These are phyloP conservation scores for Scaptomyza reducta DNA, from an alignment of 2,888 invertebrate genomes.

Conservation along the genomic window DNA sequence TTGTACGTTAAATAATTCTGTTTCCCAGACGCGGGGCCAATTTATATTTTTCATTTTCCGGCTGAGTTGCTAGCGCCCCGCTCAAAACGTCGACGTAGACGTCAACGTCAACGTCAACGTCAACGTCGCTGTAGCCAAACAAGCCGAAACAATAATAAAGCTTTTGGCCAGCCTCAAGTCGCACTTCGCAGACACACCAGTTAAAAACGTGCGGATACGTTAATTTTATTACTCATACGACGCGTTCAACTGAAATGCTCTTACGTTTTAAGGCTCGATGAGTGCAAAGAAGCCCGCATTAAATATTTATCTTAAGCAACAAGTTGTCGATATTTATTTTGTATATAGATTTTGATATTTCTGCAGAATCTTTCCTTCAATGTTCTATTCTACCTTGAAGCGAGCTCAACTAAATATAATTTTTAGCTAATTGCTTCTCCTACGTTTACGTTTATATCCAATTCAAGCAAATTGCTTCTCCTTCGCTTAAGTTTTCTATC, in stretches of 20 bases:
- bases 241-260: constrained; percentile 29
- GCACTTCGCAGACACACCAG: constrained; percentile 54
- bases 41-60: constrained; percentile 83
- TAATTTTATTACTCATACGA: constrained; percentile 75
- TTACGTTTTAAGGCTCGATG: constrained; percentile 34
- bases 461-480: background rate
- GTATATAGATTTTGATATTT: background rate
- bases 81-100: constrained; percentile 49
- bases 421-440: background rate
- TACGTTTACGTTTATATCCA: background rate
- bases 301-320: background rate
- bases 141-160: constrained; percentile 68
- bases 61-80: constrained; percentile 77
- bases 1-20: constrained; percentile 77
- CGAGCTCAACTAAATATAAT: background rate
- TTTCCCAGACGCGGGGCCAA: constrained; percentile 78
- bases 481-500: background rate
- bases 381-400: constrained; percentile 5
- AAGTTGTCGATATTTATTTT: background rate
- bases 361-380: background rate
- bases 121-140: constrained; percentile 26
- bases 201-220: constrained; percentile 37
- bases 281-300: background rate
- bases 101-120: constrained; percentile 34
- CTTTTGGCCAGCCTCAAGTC: constrained; percentile 51